A percentile compares a stretch with the other conserved stretches of the same genome.
These are phyloP conservation scores for Eulemur rufifrons DNA, from an alignment of 2,113 vertebrate species.

Conservation along the genomic window DNA sequence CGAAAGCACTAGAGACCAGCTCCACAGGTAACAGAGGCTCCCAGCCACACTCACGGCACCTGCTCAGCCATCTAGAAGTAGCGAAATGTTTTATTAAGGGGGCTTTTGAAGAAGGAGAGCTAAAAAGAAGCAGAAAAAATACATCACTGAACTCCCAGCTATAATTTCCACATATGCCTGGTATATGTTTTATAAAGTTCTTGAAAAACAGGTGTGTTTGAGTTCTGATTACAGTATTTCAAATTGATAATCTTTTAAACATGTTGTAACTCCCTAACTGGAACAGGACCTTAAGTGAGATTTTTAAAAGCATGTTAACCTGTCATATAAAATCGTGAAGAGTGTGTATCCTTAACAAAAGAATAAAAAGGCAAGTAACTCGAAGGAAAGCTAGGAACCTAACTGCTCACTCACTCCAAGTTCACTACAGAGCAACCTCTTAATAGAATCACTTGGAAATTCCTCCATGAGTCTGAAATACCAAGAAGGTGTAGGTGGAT, in stretches of 20 bases:
- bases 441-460: conserved; percentile 50
- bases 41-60: neutral
- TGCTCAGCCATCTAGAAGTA: neutral
- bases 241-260: conserved; percentile 33
- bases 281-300: neutral
- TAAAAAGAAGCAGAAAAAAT: conserved; percentile 10
- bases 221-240: conserved; percentile 16
- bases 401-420: neutral
- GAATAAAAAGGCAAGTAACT: neutral
- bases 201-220: conserved; percentile 14
- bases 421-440: neutral
- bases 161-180: neutral
- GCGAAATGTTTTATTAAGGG: neutral
- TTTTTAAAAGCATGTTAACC: conserved; percentile 8
- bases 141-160: neutral
- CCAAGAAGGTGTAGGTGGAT: conserved; percentile 25
- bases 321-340: neutral
- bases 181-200: neutral
- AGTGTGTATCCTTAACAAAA: neutral
- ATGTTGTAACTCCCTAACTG: conserved; percentile 23
- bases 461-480: conserved; percentile 58
- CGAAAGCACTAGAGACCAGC: neutral
- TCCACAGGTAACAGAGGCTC: neutral
- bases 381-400: neutral
- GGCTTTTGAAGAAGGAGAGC: neutral